Conservation (phyloP, 2,888 invertebrate genomes). For the Scaptomyza tumidula region DNA sequence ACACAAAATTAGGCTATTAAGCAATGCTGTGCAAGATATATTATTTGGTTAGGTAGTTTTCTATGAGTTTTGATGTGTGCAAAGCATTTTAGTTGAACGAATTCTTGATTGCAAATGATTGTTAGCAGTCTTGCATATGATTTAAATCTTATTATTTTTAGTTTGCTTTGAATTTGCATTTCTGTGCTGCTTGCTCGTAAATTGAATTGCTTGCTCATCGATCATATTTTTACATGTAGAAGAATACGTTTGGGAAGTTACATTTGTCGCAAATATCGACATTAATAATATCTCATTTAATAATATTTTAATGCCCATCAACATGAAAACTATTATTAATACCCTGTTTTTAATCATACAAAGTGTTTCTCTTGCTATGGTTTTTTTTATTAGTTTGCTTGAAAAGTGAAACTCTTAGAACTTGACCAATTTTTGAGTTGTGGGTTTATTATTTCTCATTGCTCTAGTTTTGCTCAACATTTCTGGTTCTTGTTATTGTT, state of each 20-base stretch:
- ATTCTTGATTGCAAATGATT: constrained; percentile 20
- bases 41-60: constrained; percentile 35
- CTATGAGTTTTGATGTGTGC: constrained; percentile 29
- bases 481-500: constrained; percentile 26
- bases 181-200: not conserved
- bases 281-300: no score
- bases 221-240: not conserved
- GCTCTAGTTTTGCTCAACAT: constrained; percentile 60
- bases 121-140: constrained; percentile 6
- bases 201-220: constrained; percentile 41
- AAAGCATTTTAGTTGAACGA: constrained; percentile 12
- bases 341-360: not conserved
- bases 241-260: not conserved
- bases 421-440: constrained; percentile 46
- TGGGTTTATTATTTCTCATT: constrained; percentile 54
- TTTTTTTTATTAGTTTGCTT: constrained; percentile 5
- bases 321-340: not conserved
- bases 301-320: not conserved
- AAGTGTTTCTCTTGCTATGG: not conserved
- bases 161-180: constrained; percentile 3
- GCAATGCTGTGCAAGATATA: constrained; percentile 54
- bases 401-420: constrained; percentile 72
- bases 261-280: not conserved
- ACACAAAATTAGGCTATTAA: constrained; percentile 66
- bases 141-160: not conserved